phyloP scores from a whole-genome alignment of 1,140 invertebrate species.

The Oppia nitens region DNA sequence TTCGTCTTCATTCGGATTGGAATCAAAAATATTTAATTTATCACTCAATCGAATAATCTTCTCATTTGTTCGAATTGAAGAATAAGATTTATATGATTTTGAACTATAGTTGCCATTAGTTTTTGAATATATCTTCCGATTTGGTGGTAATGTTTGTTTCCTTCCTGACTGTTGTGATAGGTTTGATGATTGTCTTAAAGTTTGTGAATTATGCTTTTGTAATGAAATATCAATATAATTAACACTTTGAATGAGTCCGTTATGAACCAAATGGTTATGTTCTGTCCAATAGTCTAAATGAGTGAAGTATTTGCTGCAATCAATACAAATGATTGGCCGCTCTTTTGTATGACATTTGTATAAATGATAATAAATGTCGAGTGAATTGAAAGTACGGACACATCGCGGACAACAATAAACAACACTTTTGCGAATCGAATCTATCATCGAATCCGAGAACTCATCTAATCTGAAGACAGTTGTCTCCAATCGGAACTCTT shows the following conservation, averaged over 20 bases:
- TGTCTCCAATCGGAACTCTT: background rate
- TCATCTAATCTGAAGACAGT: background rate
- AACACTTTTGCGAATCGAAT: background rate
- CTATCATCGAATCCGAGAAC: background rate
- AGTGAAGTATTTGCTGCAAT: background rate
- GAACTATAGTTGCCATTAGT: background rate
- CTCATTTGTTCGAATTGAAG: too few relatives aligned
- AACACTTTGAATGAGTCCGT: background rate
- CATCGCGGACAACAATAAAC: background rate
- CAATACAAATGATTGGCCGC: background rate
- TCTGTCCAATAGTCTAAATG: background rate
- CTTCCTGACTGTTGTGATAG: background rate
- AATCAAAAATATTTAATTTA: too few relatives aligned
- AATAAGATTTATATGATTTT: too few relatives aligned
- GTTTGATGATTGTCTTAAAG: background rate
- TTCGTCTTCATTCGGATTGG: too few relatives aligned
- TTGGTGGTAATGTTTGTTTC: background rate
- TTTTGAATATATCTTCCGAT: background rate
- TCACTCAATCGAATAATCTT: too few relatives aligned
- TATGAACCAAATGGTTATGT: background rate
- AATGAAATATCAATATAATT: background rate
- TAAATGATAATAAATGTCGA: background rate
- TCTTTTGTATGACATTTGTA: background rate
- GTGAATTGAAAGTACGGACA: background rate
- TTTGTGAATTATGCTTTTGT: background rate